These are phyloP conservation scores for Cynopterus sphinx DNA, from an alignment of 2,797 vertebrate species.

Conservation along the genomic window DNA sequence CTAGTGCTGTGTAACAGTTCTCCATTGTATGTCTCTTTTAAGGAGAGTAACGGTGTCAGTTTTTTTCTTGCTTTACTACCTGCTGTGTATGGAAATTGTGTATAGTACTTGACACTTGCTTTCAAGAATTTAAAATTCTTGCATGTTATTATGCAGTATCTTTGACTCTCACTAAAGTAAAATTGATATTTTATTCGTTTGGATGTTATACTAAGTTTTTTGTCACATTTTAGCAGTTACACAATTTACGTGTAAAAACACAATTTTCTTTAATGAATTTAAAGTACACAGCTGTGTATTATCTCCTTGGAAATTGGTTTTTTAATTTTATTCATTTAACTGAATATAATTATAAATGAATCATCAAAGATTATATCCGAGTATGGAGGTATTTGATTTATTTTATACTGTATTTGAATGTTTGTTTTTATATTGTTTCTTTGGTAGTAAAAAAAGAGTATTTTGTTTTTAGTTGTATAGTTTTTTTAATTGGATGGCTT, in stretches of 20 bases:
- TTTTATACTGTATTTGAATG: constrained; percentile 37
- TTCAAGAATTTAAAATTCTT: constrained; percentile 80
- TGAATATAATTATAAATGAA: constrained; percentile 19
- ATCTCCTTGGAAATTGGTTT: constrained; percentile 22
- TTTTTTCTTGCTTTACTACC: constrained; percentile 83
- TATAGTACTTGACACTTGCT: constrained; percentile 82
- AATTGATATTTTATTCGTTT: constrained; percentile 71
- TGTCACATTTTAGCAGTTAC: constrained; percentile 25
- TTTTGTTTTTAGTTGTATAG: constrained; percentile 23
- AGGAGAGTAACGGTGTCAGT: constrained; percentile 79
- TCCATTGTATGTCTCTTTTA: constrained; percentile 82
- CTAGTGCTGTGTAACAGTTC: constrained; percentile 79
- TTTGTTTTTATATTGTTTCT: neutral
- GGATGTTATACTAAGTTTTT: constrained; percentile 52
- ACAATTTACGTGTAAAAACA: constrained; percentile 40
- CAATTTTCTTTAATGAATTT: constrained; percentile 24
- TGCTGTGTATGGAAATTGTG: constrained; percentile 84
- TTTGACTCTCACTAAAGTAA: constrained; percentile 70
- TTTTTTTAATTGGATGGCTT: constrained; percentile 30
- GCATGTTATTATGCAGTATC: constrained; percentile 73
- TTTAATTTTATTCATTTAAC: constrained; percentile 36
- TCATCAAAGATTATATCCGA: constrained; percentile 15
- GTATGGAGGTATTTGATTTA: neutral
- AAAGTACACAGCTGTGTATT: neutral
- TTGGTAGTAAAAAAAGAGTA: neutral